Evolutionary conservation across 2,113 vertebrate species (phyloP).

Genomic region (Pipra filicauda): DNA sequence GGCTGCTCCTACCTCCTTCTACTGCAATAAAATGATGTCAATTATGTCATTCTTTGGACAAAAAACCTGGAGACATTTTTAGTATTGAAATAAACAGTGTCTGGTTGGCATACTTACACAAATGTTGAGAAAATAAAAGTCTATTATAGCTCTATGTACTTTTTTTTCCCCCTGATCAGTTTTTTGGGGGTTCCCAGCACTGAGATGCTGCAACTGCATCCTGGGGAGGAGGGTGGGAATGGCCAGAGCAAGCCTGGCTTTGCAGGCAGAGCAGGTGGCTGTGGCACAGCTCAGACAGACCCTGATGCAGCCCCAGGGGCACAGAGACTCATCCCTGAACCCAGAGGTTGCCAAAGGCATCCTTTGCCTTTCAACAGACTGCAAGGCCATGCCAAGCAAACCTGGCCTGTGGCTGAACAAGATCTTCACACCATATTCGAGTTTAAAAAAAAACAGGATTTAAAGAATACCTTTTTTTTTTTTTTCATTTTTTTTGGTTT

Average conservation of each 20-base stretch:
- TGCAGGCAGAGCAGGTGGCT: neutral
- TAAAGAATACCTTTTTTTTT: accelerated
- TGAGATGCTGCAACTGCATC: accelerated
- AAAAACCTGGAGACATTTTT: neutral
- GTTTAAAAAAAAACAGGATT: neutral
- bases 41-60: neutral
- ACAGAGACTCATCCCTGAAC: neutral
- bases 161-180: neutral
- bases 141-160: neutral
- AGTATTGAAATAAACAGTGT: neutral
- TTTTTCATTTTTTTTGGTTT: neutral
- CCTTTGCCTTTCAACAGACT: neutral
- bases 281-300: neutral
- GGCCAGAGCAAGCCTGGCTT: neutral
- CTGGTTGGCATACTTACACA: neutral
- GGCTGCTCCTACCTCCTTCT: neutral
- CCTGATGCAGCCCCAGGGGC: neutral
- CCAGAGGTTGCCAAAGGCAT: neutral
- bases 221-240: neutral
- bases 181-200: neutral
- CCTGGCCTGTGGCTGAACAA: neutral
- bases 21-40: neutral
- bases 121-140: neutral
- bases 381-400: neutral
- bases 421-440: neutral